These are phyloP conservation scores for Allophyes oxyacanthae DNA, from an alignment of 2,888 invertebrate species.

Conservation along the genomic window DNA sequence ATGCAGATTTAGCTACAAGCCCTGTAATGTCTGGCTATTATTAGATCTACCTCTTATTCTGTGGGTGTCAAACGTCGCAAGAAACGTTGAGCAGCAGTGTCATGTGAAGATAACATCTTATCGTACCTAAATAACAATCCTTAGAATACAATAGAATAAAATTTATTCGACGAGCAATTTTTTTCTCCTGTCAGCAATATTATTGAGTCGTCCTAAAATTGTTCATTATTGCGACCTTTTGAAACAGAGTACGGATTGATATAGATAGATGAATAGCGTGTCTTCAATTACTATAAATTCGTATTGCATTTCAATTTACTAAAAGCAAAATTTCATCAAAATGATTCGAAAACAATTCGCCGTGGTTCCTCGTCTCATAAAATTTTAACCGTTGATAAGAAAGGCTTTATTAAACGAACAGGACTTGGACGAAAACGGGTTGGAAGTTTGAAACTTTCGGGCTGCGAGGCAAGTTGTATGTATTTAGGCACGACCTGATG, in stretches of 20 bases:
- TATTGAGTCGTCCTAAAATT: no score
- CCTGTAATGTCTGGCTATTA: background rate
- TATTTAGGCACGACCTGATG: slow-evolving; percentile 37
- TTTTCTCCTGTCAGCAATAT: no score
- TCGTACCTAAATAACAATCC: no score
- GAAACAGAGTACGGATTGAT: no score
- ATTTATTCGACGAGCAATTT: no score
- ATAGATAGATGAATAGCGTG: no score
- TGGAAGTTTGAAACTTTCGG: slow-evolving; percentile 33
- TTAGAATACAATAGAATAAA: no score
- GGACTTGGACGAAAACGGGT: slow-evolving; percentile 36
- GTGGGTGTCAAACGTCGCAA: background rate
- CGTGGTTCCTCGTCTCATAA: slow-evolving; percentile 24
- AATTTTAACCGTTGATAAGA: slow-evolving; percentile 42
- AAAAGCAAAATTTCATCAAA: slow-evolving; percentile 26
- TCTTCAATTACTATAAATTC: no score
- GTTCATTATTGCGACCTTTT: no score
- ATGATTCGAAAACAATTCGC: slow-evolving; percentile 27
- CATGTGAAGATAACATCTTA: no score
- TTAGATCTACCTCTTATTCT: background rate
- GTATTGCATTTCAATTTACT: background rate
- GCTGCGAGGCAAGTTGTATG: slow-evolving; percentile 38
- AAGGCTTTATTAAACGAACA: slow-evolving; percentile 25
- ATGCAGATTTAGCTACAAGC: background rate
- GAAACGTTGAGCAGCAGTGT: background rate